Evolutionary conservation across 2,888 invertebrate genomes (phyloP).

Genomic region (Rhingia rostrata): DNA sequence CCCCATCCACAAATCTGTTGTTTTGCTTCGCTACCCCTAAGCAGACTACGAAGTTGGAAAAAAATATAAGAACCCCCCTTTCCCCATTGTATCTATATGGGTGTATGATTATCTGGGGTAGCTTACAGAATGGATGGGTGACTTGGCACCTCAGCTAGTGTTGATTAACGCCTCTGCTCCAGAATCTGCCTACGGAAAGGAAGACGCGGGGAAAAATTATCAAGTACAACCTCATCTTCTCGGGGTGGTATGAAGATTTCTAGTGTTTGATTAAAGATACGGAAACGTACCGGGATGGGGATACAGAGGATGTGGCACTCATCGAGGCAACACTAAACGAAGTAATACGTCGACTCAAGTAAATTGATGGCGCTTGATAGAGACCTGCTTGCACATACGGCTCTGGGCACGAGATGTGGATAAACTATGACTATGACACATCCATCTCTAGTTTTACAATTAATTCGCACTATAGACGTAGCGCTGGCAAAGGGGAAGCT

Average conservation of each 20-base stretch:
- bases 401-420: constrained; percentile 7
- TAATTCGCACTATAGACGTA: constrained; percentile 4
- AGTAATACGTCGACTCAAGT: constrained; percentile 48
- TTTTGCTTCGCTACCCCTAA: constrained; percentile 28
- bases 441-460: constrained; percentile 29
- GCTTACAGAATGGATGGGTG: constrained; percentile 19
- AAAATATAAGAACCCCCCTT: constrained; percentile 19
- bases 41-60: constrained; percentile 2
- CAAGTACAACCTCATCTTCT: constrained; percentile 42
- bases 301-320: constrained; percentile 4
- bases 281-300: background rate
- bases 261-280: constrained; percentile 55
- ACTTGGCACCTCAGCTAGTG: constrained; percentile 49
- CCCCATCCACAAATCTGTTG: background rate
- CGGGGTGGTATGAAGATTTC: constrained; percentile 8
- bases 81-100: too few species aligned
- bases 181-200: constrained; percentile 53
- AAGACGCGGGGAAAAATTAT: constrained; percentile 33
- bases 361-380: constrained; percentile 47
- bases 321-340: constrained; percentile 15
- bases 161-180: constrained; percentile 68
- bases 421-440: constrained; percentile 25
- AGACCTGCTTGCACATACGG: constrained; percentile 11
- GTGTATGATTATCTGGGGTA: constrained; percentile 24
- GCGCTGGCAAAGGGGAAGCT: background rate